Evolutionary conservation across 1,140 invertebrate genomes (phyloP).

Genomic region (Brachionus plicatilis): DNA sequence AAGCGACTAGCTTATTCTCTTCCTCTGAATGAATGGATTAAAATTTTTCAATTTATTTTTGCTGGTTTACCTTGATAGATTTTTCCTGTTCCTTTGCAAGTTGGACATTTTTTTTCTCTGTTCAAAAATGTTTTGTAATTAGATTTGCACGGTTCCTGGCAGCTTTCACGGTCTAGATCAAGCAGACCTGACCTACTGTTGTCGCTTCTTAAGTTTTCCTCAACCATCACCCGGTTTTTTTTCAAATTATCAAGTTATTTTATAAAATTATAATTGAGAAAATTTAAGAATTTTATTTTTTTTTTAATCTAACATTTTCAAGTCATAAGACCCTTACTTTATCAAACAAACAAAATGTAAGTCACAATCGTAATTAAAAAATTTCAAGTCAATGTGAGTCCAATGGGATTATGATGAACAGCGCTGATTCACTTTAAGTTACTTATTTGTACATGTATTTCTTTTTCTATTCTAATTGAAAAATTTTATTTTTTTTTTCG

Average conservation of each 20-base stretch:
- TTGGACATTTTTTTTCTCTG: slow-evolving; percentile 19
- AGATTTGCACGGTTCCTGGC: background rate
- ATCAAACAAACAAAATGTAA: background rate
- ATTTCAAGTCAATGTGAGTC: background rate
- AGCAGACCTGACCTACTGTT: background rate
- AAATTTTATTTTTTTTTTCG: background rate
- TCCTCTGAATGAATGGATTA: background rate
- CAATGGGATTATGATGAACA: background rate
- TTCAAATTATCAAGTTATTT: background rate
- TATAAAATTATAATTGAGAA: background rate
- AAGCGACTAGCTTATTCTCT: slow-evolving; percentile 30
- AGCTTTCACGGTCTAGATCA: background rate
- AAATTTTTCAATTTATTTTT: background rate
- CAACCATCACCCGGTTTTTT: background rate
- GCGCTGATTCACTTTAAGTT: too few relatives aligned
- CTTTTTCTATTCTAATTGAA: background rate
- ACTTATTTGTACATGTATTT: background rate
- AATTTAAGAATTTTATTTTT: background rate
- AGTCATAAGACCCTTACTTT: background rate
- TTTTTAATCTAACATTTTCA: background rate
- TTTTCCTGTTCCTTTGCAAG: slow-evolving; percentile 34
- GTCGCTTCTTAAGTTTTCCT: background rate
- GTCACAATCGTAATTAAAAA: background rate
- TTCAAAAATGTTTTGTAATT: background rate
- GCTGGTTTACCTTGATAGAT: background rate